A percentile compares a stretch with the other conserved stretches of the same genome.
phyloP scores from a whole-genome alignment of 2,113 vertebrate species.

The Sinocyclocheilus anshuiensis region DNA sequence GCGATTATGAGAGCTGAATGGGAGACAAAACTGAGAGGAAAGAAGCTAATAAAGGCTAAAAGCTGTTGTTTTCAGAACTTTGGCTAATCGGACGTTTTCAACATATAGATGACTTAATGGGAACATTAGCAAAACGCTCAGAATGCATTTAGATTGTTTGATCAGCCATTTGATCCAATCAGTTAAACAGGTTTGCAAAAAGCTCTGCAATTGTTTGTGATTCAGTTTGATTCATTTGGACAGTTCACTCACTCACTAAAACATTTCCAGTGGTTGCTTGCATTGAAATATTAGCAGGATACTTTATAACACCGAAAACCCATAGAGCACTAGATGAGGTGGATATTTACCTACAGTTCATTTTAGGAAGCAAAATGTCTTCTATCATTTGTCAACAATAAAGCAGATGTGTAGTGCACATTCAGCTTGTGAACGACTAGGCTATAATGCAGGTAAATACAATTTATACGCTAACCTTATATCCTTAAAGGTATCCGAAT shows the following conservation, averaged over 20 bases:
- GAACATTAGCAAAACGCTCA: too few species aligned
- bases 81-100: neutral
- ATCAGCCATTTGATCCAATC: too few species aligned
- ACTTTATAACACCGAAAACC: too few species aligned
- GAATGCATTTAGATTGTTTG: too few species aligned
- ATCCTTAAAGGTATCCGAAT: neutral
- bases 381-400: neutral
- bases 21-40: neutral
- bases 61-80: neutral
- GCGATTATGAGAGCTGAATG: conserved; percentile 4
- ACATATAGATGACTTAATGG: neutral
- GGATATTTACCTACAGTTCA: neutral
- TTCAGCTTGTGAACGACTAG: too few species aligned
- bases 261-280: neutral
- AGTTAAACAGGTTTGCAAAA: too few species aligned
- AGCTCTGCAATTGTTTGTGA: too few species aligned
- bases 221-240: too few species aligned
- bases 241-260: neutral
- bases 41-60: neutral
- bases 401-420: neutral
- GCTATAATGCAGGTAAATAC: neutral
- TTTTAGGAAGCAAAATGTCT: neutral
- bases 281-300: neutral
- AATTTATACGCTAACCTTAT: neutral
- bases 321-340: neutral